Conservation (phyloP, 53 echinoderm and acorn worm species). For the Paracentrotus lividus region DNA sequence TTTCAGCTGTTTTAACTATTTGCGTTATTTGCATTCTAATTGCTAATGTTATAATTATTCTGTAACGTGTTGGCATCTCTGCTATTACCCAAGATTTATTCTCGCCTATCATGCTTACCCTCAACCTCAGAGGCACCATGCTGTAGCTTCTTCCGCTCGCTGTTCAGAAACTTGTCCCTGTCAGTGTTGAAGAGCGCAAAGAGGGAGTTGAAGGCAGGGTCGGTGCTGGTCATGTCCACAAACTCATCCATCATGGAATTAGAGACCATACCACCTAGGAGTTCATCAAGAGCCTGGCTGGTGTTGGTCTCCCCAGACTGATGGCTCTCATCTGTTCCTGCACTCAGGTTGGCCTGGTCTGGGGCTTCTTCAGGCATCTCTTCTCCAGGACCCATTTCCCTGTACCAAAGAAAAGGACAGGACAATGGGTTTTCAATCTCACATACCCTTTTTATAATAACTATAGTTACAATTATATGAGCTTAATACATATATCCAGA, state of each 20-base stretch:
- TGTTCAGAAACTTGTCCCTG: constrained; percentile 74
- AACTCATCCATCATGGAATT: constrained; percentile 84
- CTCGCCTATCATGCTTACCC: neutral
- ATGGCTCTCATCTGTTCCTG: constrained; percentile 2
- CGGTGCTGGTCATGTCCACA: constrained; percentile 81
- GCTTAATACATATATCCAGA: too few species aligned
- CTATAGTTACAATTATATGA: too few species aligned
- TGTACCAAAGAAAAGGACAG: neutral
- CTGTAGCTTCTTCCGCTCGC: constrained; percentile 54
- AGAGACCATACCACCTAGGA: constrained; percentile 74
- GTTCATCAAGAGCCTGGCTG: constrained; percentile 69
- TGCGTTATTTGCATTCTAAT: too few species aligned
- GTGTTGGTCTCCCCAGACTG: neutral
- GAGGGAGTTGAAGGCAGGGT: constrained; percentile 91
- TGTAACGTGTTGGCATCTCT: too few species aligned
- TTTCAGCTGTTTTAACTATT: too few species aligned
- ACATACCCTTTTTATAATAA: too few species aligned
- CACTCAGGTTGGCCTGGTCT: constrained; percentile 35
- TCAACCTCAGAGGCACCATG: constrained; percentile 17
- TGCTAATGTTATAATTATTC: too few species aligned
- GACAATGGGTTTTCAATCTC: neutral
- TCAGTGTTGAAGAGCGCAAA: constrained; percentile 92
- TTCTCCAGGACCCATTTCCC: neutral
- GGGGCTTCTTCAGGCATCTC: neutral
- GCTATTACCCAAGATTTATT: too few species aligned